phyloP scores from a whole-genome alignment of 2,797 vertebrate species.

The Fundulus diaphanus region DNA sequence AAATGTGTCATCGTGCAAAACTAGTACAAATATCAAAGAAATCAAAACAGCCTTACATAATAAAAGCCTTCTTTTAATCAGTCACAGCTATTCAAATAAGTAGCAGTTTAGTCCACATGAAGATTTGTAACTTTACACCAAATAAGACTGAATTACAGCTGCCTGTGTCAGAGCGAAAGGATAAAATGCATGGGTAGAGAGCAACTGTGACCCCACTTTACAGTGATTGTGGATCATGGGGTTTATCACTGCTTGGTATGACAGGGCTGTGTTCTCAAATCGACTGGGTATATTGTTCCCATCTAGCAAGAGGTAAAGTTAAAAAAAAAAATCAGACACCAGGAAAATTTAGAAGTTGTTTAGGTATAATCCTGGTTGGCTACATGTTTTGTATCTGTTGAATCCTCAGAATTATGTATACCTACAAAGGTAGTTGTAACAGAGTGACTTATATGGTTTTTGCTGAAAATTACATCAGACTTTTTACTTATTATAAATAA shows the following conservation, averaged over 20 bases:
- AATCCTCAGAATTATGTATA: slow-evolving; percentile 29
- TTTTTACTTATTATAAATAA: neutral
- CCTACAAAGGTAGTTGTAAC: slow-evolving; percentile 72
- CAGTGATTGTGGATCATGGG: slow-evolving; percentile 26
- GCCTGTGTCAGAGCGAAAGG: slow-evolving; percentile 47
- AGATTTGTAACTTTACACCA: slow-evolving; percentile 51
- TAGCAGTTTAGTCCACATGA: slow-evolving; percentile 54
- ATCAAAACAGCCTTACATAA: slow-evolving; percentile 64
- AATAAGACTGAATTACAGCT: slow-evolving; percentile 35
- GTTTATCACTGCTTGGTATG: slow-evolving; percentile 41
- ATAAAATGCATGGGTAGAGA: slow-evolving; percentile 33
- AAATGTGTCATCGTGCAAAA: slow-evolving; percentile 71
- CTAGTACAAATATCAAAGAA: slow-evolving; percentile 62
- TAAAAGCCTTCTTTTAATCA: slow-evolving; percentile 51
- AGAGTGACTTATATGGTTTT: slow-evolving; percentile 68
- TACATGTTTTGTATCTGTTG: slow-evolving; percentile 70
- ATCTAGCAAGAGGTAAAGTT: slow-evolving; percentile 56
- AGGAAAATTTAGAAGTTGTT: slow-evolving; percentile 71
- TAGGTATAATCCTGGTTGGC: slow-evolving; percentile 77
- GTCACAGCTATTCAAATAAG: slow-evolving; percentile 62
- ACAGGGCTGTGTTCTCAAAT: neutral
- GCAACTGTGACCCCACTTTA: slow-evolving; percentile 27
- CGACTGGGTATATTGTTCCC: slow-evolving; percentile 10
- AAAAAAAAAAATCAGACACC: slow-evolving; percentile 73
- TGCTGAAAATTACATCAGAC: slow-evolving; percentile 27